phyloP scores from a whole-genome alignment of 2,113 vertebrate species.

The Barbus barbus region DNA sequence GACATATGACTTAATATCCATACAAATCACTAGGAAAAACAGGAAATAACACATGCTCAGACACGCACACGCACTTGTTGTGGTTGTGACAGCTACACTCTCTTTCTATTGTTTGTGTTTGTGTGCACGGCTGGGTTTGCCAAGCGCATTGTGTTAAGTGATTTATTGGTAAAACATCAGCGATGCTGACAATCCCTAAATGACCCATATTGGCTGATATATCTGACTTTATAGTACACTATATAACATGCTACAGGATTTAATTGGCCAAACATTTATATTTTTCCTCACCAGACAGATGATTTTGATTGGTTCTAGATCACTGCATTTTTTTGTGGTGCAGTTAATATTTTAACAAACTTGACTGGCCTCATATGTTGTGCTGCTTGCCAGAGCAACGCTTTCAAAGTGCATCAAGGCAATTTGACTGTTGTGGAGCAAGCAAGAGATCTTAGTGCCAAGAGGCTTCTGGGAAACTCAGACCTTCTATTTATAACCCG shows the following conservation, averaged over 20 bases:
- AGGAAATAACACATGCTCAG: not conserved
- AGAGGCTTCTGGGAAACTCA: conserved; percentile 35
- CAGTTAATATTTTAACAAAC: conserved; percentile 3
- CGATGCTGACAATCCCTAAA: too few species aligned
- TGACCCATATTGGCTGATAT: too few species aligned
- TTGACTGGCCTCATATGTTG: not conserved
- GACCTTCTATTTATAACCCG: conserved; percentile 32
- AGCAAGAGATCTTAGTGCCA: conserved; percentile 18
- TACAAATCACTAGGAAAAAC: not conserved
- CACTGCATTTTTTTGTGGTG: not conserved
- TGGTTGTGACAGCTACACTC: not conserved
- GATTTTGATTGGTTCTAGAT: not conserved
- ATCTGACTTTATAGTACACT: not conserved
- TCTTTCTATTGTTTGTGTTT: conserved; percentile 23
- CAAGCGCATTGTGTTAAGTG: not conserved
- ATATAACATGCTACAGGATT: not conserved
- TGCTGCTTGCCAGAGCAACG: not conserved
- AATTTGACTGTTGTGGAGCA: conserved; percentile 4
- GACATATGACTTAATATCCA: not conserved
- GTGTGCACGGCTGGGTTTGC: not conserved
- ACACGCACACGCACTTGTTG: not conserved
- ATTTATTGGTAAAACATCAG: not conserved
- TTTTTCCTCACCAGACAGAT: not conserved
- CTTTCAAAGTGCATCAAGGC: not conserved
- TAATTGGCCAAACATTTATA: not conserved